A percentile compares a stretch with the other conserved stretches of the same genome.
phyloP scores from a whole-genome alignment of 2,888 invertebrate genomes.

The Hydraecia micacea region DNA sequence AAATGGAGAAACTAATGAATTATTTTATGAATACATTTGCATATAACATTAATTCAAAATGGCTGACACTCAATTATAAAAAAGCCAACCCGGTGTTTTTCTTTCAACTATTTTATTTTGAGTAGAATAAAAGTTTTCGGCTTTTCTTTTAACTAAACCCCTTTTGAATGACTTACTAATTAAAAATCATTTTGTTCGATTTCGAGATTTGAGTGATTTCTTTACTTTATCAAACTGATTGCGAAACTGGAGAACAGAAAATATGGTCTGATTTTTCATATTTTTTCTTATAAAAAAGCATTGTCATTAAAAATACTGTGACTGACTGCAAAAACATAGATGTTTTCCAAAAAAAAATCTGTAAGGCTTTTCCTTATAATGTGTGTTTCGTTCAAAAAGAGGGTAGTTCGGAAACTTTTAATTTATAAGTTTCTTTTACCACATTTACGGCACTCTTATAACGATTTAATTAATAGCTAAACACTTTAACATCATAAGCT shows the following conservation, averaged over 20 bases:
- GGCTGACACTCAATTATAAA: too few relatives aligned
- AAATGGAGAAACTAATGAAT: too few relatives aligned
- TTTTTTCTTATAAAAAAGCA: too few relatives aligned
- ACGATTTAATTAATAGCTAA: neutral
- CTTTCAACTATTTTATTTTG: too few relatives aligned
- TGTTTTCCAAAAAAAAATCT: constrained; percentile 44
- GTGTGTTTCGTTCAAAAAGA: constrained; percentile 47
- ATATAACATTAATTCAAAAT: too few relatives aligned
- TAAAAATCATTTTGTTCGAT: neutral
- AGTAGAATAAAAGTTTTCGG: neutral
- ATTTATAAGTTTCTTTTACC: neutral
- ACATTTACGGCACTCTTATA: constrained; percentile 5
- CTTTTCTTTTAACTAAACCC: neutral
- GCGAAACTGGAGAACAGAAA: neutral
- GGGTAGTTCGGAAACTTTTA: constrained; percentile 46
- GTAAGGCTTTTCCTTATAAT: constrained; percentile 57
- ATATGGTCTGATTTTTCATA: too few relatives aligned
- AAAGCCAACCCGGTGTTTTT: too few relatives aligned
- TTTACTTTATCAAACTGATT: neutral
- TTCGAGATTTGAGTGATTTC: neutral
- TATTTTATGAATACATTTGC: too few relatives aligned
- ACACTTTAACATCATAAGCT: neutral
- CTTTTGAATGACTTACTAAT: neutral
- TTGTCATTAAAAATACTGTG: constrained; percentile 14
- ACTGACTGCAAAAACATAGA: constrained; percentile 51